These are phyloP conservation scores for Triplophysa bombifrons DNA, from an alignment of 2,797 vertebrate genomes.

Conservation along the genomic window DNA sequence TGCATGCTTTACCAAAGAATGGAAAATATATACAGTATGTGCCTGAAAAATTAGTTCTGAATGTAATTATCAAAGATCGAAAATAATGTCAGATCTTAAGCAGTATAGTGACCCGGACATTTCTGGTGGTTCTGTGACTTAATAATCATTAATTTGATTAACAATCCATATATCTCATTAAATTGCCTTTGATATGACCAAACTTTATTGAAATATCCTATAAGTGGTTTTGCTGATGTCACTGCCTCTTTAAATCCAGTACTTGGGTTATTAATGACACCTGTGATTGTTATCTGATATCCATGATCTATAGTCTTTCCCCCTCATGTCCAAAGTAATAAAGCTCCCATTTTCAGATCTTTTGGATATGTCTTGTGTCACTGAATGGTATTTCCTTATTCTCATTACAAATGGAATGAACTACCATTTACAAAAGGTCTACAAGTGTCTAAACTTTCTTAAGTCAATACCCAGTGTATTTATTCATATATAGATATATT, in stretches of 20 bases:
- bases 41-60: conserved; percentile 30
- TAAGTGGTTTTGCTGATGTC: conserved; percentile 21
- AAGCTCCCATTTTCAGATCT: conserved; percentile 51
- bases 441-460: conserved; percentile 40
- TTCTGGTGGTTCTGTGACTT: neutral
- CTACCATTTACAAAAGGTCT: conserved; percentile 35
- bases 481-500: too few relatives aligned
- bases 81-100: conserved; percentile 4
- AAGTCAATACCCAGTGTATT: neutral
- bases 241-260: conserved; percentile 59
- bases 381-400: conserved; percentile 54
- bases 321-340: conserved; percentile 58
- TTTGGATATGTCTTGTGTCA: conserved; percentile 55
- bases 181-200: neutral
- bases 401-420: conserved; percentile 38
- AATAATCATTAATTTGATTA: neutral
- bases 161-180: neutral
- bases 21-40: conserved; percentile 19
- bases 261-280: conserved; percentile 40
- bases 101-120: neutral
- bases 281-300: conserved; percentile 33
- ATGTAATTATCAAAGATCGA: neutral
- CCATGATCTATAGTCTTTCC: conserved; percentile 25
- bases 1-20: conserved; percentile 51
- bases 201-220: neutral